Evolutionary conservation across 1,140 invertebrate species (phyloP), one percentile per base, ranked within the genome.

Genomic region (Plectrocnemia conspersa): DNA sequence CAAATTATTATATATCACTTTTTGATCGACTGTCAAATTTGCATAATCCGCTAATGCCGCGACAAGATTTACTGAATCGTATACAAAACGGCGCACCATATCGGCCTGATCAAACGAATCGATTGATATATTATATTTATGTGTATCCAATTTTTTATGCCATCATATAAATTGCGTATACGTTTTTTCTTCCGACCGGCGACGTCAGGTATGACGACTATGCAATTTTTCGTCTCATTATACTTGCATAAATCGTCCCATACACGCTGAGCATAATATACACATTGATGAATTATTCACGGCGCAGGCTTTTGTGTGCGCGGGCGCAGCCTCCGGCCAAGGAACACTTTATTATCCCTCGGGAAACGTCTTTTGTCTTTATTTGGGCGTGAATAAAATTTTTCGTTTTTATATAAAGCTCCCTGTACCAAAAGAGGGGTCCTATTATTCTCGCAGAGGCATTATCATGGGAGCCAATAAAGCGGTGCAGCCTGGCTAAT

Each of bases 341-440:
- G 15, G 41, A 24, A 19, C 41, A 24, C 49, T 19, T 52, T 52
- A 25, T 52, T 35, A 22, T 38, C 35, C 35, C 45, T 18, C 45
- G 45, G 24, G 16, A 47, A 33, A 32, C 45, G 35, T 23, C 36
- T 47, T 56, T 56, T 56, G 54, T 56, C 54, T 56, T 41, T 56
- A 56, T 56, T 56, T 56, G 54, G 47, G 54, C 45, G 45, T 41
- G 45, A 49, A 56, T 50, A 56, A 49, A 42, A 56, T 56, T 24
- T 49, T 23, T 19, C 45, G 24, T 56, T 50, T 56, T 55, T 55
- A 25, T 41, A 23, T 36, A 27, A 40, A 11, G 13, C 16, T 19
- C 10, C 9, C 29, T 35, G 15, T 25, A 23, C 42, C 46, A 54
- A 52, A 55, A 48, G 41, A 11, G 27, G 15, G 3, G 29, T 5